Evolutionary conservation across 2,888 invertebrate species (phyloP), one percentile per base, ranked within the genome.

Genomic region (Linyphia triangularis): DNA sequence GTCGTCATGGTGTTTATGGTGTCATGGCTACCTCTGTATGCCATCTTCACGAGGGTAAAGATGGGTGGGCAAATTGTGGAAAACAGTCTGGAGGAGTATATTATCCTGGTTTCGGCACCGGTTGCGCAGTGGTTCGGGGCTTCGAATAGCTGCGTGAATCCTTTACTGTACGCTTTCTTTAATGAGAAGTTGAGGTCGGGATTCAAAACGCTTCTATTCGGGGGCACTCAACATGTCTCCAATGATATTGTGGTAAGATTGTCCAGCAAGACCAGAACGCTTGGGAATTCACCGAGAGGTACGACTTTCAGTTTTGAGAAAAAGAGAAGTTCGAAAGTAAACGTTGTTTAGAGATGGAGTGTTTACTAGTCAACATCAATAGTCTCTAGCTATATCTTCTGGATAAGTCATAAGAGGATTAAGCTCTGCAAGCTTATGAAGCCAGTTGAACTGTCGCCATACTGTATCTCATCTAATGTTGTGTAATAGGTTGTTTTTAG

Each of bases 111-210:
- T 2, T 95, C 96, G 1, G 96, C 96, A 24, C 98, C 98, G 1
- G 94, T 98, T 77, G 97, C 97, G 4, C 98, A 97, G 92, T 91
- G 91, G 90, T 94, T 98, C 63, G 98, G 98, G 1, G 96, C 97
- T 0, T 97, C 97, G 16, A 98, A 98, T 93, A 97, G 97, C 24
- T 98, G 98, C 94, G 97, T 98, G 92, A 98, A 98, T 93, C 98
- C 98, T 0, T 96, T 98, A 90, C 94, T 98, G 85, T 98, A 98
- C 93, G 97, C 97, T 2, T 98, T 97, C 93, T 97, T 98, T 93
- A 98, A 98, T 93, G 97, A 97, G 92, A 98, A 98, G 93, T 98
- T 96, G 93, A 94, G 98, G 24, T 75, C 70, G 13, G 98, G 98
- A 3, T 98, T 98, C 93, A 95, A 96, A 61, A 96, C 97, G n/a